Conservation (phyloP, 2,797 vertebrate genomes). For the Gadopsis bispinosus region DNA sequence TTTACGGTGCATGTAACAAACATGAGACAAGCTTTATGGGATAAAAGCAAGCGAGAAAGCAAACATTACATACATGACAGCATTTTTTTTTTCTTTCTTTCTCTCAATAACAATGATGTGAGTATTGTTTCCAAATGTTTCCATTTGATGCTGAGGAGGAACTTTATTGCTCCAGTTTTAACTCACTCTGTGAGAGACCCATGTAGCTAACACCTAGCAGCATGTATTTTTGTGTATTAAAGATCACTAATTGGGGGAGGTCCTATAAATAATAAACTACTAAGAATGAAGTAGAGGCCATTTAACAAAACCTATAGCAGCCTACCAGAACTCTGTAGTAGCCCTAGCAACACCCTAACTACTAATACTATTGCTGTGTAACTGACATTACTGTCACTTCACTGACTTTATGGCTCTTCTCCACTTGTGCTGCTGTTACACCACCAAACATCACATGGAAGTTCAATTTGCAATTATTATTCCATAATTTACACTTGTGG, state of each 20-base stretch:
- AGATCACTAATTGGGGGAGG: neutral
- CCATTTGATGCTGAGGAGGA: neutral
- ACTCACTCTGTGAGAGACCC: neutral
- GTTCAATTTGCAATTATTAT: neutral
- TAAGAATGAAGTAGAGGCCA: neutral
- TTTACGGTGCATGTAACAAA: neutral
- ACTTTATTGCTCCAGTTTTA: neutral
- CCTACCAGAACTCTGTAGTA: neutral
- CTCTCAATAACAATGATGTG: neutral
- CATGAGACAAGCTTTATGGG: neutral
- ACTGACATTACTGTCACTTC: neutral
- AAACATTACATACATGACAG: neutral
- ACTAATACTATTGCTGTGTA: neutral
- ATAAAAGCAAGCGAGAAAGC: neutral
- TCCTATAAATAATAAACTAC: neutral
- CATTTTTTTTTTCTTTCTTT: neutral
- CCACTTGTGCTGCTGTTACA: neutral
- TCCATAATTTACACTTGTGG: neutral
- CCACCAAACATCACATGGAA: neutral
- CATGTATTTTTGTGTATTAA: neutral
- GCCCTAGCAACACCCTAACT: too few species aligned
- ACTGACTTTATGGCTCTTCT: neutral
- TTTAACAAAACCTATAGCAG: neutral
- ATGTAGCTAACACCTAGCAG: neutral
- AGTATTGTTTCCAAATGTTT: too few species aligned